phyloP scores from a whole-genome alignment of 2,888 invertebrate genomes.

The Lasioglossum calceatum region DNA sequence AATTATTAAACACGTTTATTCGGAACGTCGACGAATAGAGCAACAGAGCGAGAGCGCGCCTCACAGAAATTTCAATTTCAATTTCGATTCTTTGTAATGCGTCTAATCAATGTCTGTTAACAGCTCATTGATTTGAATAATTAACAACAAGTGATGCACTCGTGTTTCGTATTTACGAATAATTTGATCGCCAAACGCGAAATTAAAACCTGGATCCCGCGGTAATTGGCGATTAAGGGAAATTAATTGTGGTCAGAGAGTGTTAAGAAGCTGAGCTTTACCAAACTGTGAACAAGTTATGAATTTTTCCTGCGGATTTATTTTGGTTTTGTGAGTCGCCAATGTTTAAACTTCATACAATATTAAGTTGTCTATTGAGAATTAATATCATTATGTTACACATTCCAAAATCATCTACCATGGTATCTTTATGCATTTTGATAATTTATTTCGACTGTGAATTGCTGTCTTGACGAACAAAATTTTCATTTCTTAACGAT shows the following conservation, averaged over 20 bases:
- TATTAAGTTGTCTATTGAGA: background rate
- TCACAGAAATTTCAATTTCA: conserved; percentile 4
- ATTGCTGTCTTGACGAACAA: background rate
- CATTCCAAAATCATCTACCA: background rate
- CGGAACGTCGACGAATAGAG: background rate
- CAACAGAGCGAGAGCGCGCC: background rate
- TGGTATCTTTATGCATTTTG: background rate
- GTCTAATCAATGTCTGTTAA: conserved; percentile 14
- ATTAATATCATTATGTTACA: background rate
- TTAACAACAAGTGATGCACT: conserved; percentile 6
- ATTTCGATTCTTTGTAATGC: conserved; percentile 5
- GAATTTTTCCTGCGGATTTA: background rate
- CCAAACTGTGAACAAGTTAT: background rate
- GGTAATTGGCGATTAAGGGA: background rate
- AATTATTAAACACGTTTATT: background rate
- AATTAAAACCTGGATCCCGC: background rate
- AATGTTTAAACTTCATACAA: background rate
- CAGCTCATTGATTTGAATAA: conserved; percentile 6
- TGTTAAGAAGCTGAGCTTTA: background rate
- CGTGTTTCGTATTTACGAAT: conserved; percentile 9
- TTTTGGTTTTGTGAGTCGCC: too few relatives aligned
- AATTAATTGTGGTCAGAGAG: background rate
- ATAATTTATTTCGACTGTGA: background rate
- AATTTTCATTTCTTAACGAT: background rate
- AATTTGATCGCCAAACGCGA: conserved; percentile 10